Conservation (phyloP, 2,113 vertebrate genomes). For the Sphyrna mokarran region DNA sequence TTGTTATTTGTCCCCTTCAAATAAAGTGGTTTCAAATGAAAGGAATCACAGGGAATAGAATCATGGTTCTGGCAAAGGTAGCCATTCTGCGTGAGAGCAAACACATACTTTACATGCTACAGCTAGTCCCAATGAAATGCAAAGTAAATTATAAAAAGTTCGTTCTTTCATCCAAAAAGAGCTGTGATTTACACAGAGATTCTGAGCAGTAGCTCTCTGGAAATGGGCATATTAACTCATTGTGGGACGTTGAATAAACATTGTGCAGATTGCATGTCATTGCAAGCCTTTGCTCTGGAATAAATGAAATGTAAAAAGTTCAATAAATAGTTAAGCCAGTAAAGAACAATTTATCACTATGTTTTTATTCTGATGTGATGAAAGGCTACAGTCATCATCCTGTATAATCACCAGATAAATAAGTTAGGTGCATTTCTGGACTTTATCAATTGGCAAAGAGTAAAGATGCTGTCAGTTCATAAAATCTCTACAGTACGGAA, state of each 20-base stretch:
- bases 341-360: not conserved
- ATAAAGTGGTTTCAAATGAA: not conserved
- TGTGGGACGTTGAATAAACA: not conserved
- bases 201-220: not conserved
- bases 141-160: not conserved
- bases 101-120: not conserved
- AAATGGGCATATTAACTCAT: not conserved
- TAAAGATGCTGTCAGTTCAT: not conserved
- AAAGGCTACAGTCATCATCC: not conserved
- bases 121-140: not conserved
- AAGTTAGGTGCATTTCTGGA: not conserved
- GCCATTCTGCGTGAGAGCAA: not conserved
- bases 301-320: too few relatives aligned
- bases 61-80: not conserved
- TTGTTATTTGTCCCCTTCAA: not conserved
- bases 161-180: not conserved
- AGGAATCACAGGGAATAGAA: not conserved
- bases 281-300: too few relatives aligned
- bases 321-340: not conserved
- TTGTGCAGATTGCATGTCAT: not conserved
- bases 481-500: too few relatives aligned
- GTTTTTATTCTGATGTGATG: not conserved
- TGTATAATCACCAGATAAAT: not conserved
- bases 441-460: not conserved
- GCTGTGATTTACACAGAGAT: not conserved